phyloP scores from a whole-genome alignment of 2,888 invertebrate genomes.

The Boloria selene region DNA sequence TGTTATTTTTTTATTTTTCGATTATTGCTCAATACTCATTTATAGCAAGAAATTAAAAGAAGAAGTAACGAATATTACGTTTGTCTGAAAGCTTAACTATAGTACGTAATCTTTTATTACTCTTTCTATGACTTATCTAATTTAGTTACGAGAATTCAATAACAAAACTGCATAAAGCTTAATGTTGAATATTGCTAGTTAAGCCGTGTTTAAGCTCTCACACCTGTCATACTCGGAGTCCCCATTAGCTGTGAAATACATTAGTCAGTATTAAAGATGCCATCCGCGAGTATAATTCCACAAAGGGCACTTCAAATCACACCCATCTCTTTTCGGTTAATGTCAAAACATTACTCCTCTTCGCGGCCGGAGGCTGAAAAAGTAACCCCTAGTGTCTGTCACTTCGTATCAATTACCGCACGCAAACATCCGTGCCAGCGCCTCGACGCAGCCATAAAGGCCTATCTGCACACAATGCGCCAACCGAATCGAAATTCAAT shows the following conservation, averaged over 20 bases:
- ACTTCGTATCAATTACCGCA: conserved; percentile 82
- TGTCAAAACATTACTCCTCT: conserved; percentile 79
- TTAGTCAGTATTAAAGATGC: conserved; percentile 82
- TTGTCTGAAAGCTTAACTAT: background rate
- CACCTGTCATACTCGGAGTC: conserved; percentile 76
- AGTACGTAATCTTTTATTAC: background rate
- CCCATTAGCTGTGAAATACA: conserved; percentile 79
- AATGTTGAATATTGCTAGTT: conserved; percentile 34
- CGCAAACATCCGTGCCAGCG: conserved; percentile 74
- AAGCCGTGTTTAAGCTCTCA: conserved; percentile 58
- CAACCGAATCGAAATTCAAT: conserved; percentile 77
- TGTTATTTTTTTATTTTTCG: conserved; percentile 30
- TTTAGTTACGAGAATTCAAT: conserved; percentile 27
- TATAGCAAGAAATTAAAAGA: background rate
- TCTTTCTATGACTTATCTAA: background rate
- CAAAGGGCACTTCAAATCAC: conserved; percentile 83
- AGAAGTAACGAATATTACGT: too few relatives aligned
- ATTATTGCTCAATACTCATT: background rate
- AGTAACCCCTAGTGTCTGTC: conserved; percentile 77
- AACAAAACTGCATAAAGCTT: conserved; percentile 29
- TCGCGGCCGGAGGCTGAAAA: conserved; percentile 68
- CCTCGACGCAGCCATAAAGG: conserved; percentile 56
- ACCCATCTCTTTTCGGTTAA: conserved; percentile 78
- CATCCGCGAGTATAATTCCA: conserved; percentile 80
- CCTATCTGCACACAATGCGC: conserved; percentile 68